A percentile compares a stretch with the other conserved stretches of the same genome.
Conservation (phyloP, 2,113 vertebrate genomes). For the Origma solitaria region DNA sequence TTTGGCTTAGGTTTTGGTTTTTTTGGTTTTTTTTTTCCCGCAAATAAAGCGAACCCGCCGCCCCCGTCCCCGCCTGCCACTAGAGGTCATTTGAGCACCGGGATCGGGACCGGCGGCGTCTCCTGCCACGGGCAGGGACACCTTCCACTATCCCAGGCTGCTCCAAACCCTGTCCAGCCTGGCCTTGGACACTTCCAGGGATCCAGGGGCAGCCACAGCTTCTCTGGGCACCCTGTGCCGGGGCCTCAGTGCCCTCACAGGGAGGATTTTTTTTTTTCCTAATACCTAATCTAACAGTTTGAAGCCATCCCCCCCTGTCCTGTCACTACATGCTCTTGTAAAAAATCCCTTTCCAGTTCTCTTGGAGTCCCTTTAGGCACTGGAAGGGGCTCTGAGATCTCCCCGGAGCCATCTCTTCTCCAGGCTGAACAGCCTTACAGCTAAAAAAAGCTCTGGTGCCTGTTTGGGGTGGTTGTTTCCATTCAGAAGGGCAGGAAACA, state of each 20-base stretch:
- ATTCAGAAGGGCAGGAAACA: neutral
- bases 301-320: neutral
- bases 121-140: neutral
- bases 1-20: neutral
- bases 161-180: rapidly evolving
- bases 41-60: neutral
- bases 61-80: conserved; percentile 23
- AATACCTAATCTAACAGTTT: too few relatives aligned
- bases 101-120: neutral
- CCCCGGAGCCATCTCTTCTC: neutral
- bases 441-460: neutral
- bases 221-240: neutral
- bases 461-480: rapidly evolving
- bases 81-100: conserved; percentile 64
- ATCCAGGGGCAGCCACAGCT: neutral
- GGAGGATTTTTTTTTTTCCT: neutral
- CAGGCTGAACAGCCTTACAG: neutral
- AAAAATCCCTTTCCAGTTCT: too few relatives aligned
- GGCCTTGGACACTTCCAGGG: neutral
- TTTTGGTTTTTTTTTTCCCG: neutral
- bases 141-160: rapidly evolving
- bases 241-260: rapidly evolving
- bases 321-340: neutral
- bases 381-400: neutral
- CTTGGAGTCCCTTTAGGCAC: too few relatives aligned